These are phyloP conservation scores for Pasiphila rectangulata DNA, from an alignment of 2,888 invertebrate species.

Conservation along the genomic window DNA sequence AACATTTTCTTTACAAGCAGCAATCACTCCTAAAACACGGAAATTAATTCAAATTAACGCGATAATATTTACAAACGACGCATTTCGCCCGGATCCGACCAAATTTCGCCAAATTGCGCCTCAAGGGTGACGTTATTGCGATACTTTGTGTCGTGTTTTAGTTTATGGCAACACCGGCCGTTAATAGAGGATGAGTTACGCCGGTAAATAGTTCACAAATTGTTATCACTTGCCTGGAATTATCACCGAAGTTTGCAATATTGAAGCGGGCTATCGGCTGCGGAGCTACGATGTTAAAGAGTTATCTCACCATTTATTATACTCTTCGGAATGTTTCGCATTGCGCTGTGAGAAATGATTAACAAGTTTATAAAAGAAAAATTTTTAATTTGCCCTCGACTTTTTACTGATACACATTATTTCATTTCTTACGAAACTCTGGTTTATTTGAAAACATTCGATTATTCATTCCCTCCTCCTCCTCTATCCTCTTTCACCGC, in stretches of 20 bases:
- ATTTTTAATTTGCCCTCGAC: too few relatives aligned
- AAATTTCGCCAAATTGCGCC: slow-evolving; percentile 31
- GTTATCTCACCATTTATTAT: too few relatives aligned
- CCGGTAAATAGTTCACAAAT: slow-evolving; percentile 23
- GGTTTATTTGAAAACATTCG: too few relatives aligned
- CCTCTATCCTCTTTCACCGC: too few relatives aligned
- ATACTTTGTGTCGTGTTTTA: slow-evolving; percentile 34
- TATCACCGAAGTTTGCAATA: slow-evolving; percentile 19
- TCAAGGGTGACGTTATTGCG: slow-evolving; percentile 32
- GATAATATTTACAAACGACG: slow-evolving; percentile 31
- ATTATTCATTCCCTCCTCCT: too few relatives aligned
- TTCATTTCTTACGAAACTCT: too few relatives aligned
- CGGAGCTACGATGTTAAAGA: too few relatives aligned
- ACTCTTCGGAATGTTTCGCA: too few relatives aligned
- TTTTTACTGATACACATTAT: too few relatives aligned
- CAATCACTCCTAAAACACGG: slow-evolving; percentile 19
- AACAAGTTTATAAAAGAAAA: too few relatives aligned
- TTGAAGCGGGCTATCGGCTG: neutral
- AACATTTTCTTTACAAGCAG: slow-evolving; percentile 17
- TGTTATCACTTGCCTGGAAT: slow-evolving; percentile 14
- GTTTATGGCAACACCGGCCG: slow-evolving; percentile 30
- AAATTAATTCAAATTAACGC: slow-evolving; percentile 32
- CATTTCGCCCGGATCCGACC: slow-evolving; percentile 18
- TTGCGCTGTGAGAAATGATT: too few relatives aligned
- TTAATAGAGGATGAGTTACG: slow-evolving; percentile 27